phyloP scores from a whole-genome alignment of 2,888 invertebrate species.

The Villa cingulata region DNA sequence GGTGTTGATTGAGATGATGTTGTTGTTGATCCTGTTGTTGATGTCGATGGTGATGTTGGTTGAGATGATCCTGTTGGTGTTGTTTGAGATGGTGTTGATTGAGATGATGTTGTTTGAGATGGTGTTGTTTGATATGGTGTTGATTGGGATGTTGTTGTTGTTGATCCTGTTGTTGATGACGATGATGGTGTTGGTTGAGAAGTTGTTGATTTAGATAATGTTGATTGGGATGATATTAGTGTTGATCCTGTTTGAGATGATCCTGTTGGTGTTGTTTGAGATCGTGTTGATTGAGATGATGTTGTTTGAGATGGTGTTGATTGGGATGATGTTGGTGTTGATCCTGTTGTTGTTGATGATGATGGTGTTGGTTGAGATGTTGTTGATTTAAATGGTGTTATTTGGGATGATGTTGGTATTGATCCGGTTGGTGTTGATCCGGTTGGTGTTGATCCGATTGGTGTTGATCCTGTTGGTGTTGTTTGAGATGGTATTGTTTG shows the following conservation, averaged over 20 bases:
- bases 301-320: too few species aligned
- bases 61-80: conserved; percentile 6
- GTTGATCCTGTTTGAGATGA: not conserved
- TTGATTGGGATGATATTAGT: conserved; percentile 3
- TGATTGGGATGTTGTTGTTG: conserved; percentile 7
- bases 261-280: not conserved
- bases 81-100: conserved; percentile 1
- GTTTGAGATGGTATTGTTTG: too few species aligned
- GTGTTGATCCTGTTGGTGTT: too few species aligned
- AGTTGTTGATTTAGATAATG: too few species aligned
- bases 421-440: conserved; percentile 7
- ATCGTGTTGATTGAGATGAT: not conserved
- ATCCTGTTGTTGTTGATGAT: too few species aligned
- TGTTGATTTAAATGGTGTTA: not conserved
- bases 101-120: conserved; percentile 7
- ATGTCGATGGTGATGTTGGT: too few species aligned
- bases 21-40: too few species aligned
- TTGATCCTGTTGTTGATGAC: not conserved
- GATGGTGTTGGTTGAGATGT: too few species aligned
- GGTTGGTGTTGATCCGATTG: too few species aligned
- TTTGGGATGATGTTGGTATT: not conserved
- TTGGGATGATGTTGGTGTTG: not conserved
- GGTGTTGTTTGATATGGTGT: conserved; percentile 7
- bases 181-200: too few species aligned
- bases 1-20: conserved; percentile 14